These are phyloP conservation scores for Valencia hispanica DNA, from an alignment of 2,797 vertebrate species.

Conservation along the genomic window DNA sequence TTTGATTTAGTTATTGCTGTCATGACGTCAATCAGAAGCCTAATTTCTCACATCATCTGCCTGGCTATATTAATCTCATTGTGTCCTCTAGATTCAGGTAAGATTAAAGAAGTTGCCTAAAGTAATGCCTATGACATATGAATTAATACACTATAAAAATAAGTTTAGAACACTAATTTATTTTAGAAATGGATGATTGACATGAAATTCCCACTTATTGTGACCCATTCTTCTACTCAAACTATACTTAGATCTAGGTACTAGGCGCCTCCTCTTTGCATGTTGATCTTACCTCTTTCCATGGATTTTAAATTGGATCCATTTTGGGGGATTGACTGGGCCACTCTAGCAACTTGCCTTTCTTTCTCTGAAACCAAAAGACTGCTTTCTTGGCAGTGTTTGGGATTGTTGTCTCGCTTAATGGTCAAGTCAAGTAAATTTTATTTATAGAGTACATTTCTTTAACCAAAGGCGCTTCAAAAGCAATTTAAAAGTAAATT, in stretches of 20 bases:
- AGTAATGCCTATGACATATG: background rate
- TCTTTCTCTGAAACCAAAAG: too few relatives aligned
- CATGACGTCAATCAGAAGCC: slow-evolving; percentile 63
- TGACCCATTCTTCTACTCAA: too few relatives aligned
- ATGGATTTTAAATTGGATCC: too few relatives aligned
- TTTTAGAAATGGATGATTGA: too few relatives aligned
- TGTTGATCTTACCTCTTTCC: too few relatives aligned
- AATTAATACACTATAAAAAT: background rate
- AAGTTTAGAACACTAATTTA: too few relatives aligned
- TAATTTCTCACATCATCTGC: slow-evolving; percentile 28
- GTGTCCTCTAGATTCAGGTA: slow-evolving; percentile 69
- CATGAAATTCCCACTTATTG: too few relatives aligned
- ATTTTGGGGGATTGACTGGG: too few relatives aligned
- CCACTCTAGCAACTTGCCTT: too few relatives aligned
- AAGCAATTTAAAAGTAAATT: background rate
- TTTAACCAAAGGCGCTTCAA: background rate
- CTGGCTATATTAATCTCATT: slow-evolving; percentile 44
- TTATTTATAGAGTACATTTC: too few relatives aligned
- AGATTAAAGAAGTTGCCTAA: slow-evolving; percentile 18
- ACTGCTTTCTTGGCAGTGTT: background rate
- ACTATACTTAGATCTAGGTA: too few relatives aligned
- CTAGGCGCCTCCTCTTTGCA: too few relatives aligned
- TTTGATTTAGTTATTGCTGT: slow-evolving; percentile 20
- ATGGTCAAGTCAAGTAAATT: background rate
- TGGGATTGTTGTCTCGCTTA: background rate